Evolutionary conservation across 2,113 vertebrate genomes (phyloP).

Genomic region (Campylomormyrus numenius): DNA sequence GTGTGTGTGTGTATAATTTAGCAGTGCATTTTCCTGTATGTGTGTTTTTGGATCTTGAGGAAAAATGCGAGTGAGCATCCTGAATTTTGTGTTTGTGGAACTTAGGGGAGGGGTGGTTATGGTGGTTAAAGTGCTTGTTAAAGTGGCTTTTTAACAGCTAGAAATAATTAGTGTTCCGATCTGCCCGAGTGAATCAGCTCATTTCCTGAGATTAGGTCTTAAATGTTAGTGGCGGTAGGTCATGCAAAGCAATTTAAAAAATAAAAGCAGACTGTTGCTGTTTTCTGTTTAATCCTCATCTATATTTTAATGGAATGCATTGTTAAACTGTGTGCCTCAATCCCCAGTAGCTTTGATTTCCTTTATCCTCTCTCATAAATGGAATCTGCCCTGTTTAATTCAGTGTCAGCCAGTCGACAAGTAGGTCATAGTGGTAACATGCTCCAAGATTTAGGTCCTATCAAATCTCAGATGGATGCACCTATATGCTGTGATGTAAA

Average conservation of each 20-base stretch:
- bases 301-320: slow-evolving; percentile 1
- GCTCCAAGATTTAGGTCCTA: not conserved
- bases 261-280: not conserved
- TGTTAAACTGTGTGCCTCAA: not conserved
- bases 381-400: not conserved
- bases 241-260: not conserved
- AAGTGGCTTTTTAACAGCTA: not conserved
- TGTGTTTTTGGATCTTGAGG: not conserved
- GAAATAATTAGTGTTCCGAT: not conserved
- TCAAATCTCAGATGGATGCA: not conserved
- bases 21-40: not conserved
- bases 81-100: not conserved
- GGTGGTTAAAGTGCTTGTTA: not conserved
- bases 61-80: slow-evolving; percentile 17
- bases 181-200: not conserved
- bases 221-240: not conserved
- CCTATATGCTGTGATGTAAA: not conserved
- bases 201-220: not conserved
- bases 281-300: slow-evolving; percentile 2
- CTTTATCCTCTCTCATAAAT: not conserved
- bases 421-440: not conserved
- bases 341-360: not conserved
- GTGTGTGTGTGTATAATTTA: not conserved
- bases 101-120: not conserved
- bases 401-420: not conserved